A percentile compares a stretch with the other conserved stretches of the same genome.
Conservation (phyloP, 2,113 vertebrate genomes). For the Apteryx owenii region DNA sequence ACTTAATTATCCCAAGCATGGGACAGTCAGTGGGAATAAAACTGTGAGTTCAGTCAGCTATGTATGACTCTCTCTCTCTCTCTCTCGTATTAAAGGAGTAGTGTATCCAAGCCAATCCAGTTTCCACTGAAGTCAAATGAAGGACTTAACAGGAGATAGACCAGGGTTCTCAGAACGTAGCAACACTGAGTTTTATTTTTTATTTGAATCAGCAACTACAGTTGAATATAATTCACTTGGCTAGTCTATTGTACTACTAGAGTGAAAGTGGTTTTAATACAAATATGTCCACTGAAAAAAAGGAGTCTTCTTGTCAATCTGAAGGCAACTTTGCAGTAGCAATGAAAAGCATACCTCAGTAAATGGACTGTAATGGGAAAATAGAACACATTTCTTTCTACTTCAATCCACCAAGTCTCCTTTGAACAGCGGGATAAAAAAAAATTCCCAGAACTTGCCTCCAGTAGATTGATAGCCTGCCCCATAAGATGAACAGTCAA, state of each 20-base stretch:
- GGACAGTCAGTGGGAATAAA: not conserved
- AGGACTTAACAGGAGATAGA: not conserved
- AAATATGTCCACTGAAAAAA: not conserved
- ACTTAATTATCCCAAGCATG: not conserved
- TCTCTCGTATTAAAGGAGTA: not conserved
- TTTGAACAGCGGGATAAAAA: not conserved
- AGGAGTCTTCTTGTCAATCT: not conserved
- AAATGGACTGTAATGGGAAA: not conserved
- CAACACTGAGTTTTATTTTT: not conserved
- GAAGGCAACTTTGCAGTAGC: not conserved
- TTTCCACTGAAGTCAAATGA: not conserved
- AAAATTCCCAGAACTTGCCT: constrained; percentile 75
- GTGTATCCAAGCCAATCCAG: not conserved
- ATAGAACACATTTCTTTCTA: not conserved
- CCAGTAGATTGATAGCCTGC: constrained; percentile 83
- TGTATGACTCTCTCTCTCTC: not conserved
- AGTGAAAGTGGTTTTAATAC: not conserved
- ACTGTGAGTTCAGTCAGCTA: not conserved
- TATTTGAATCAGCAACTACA: not conserved
- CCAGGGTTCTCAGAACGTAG: not conserved
- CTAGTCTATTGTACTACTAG: not conserved
- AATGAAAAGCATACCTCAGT: not conserved
- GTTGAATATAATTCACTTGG: not conserved
- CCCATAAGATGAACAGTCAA: constrained; percentile 83
- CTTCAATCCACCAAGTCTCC: not conserved